Conservation (phyloP, 2,113 vertebrate genomes). For the Oostethus manadensis region DNA sequence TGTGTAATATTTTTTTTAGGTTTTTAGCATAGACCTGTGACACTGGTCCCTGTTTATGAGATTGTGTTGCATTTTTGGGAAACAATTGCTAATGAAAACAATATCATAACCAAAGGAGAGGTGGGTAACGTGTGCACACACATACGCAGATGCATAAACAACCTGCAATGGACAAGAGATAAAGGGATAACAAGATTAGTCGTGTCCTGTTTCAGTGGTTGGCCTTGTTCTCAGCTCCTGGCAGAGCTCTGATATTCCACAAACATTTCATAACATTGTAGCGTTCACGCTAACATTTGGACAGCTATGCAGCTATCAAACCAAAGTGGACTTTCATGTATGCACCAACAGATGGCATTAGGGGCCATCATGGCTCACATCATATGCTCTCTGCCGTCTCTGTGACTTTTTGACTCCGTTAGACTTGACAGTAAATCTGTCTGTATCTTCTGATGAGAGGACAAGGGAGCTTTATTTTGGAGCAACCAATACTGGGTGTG, state of each 20-base stretch:
- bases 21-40: not conserved
- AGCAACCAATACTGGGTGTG: constrained; percentile 22
- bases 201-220: constrained; percentile 60
- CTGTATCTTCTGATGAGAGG: constrained; percentile 20
- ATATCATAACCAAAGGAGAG: constrained; percentile 1
- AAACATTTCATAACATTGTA: constrained; percentile 30
- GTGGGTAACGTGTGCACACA: constrained; percentile 1
- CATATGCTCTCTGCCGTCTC: not conserved
- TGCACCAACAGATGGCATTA: constrained; percentile 21
- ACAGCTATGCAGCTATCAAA: constrained; percentile 10
- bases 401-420: constrained; percentile 8
- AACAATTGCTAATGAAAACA: constrained; percentile 14
- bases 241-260: constrained; percentile 40
- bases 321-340: constrained; percentile 31
- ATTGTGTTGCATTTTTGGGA: constrained; percentile 34
- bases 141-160: constrained; percentile 6
- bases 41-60: constrained; percentile 46
- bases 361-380: constrained; percentile 14
- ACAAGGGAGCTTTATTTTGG: constrained; percentile 29
- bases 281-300: constrained; percentile 6
- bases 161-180: constrained; percentile 35
- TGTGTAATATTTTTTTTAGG: constrained; percentile 17
- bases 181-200: constrained; percentile 62
- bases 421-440: constrained; percentile 24
- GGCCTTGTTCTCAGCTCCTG: constrained; percentile 54